Percentiles rank a stretch among this genome's conserved stretches.
phyloP scores from a whole-genome alignment of 2,797 vertebrate genomes.

The Sebastolobus altivelis region DNA sequence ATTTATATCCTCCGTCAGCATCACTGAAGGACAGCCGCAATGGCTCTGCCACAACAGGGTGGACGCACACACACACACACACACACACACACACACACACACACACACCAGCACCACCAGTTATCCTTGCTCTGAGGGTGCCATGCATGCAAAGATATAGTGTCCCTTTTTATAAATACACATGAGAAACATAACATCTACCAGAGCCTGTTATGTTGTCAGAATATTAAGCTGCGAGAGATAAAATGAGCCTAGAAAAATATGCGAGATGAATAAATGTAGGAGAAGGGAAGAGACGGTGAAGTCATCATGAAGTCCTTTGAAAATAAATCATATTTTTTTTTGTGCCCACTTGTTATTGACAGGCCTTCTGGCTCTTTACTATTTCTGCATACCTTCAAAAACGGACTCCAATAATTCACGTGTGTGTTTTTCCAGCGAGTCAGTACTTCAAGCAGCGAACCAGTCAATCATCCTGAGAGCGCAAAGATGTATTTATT shows the following conservation, averaged over 20 bases:
- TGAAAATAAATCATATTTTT: conserved; percentile 24
- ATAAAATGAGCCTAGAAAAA: conserved; percentile 15
- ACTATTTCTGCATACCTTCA: conserved; percentile 23
- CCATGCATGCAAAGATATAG: conserved; percentile 20
- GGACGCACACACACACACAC: conserved; percentile 25
- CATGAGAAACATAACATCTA: conserved; percentile 26
- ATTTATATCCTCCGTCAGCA: conserved; percentile 76
- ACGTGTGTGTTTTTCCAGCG: not conserved
- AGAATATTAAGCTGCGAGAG: conserved; percentile 16
- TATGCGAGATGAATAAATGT: conserved; percentile 15
- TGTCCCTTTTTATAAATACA: conserved; percentile 39
- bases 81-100: conserved; percentile 15
- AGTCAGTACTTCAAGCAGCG: conserved; percentile 8
- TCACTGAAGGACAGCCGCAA: conserved; percentile 69
- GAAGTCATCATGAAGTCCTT: conserved; percentile 18
- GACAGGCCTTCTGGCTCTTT: not conserved
- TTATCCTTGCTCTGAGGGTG: conserved; percentile 19
- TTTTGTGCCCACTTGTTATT: conserved; percentile 14
- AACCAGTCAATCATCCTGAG: conserved; percentile 48
- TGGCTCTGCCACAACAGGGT: conserved; percentile 37
- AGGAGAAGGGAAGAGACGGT: not conserved
- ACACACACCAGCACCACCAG: not conserved
- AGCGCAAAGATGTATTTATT: conserved; percentile 54
- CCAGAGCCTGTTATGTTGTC: conserved; percentile 22
- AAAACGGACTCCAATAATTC: conserved; percentile 11